phyloP scores from a whole-genome alignment of 2,888 invertebrate species.

The Charanyca ferruginea region DNA sequence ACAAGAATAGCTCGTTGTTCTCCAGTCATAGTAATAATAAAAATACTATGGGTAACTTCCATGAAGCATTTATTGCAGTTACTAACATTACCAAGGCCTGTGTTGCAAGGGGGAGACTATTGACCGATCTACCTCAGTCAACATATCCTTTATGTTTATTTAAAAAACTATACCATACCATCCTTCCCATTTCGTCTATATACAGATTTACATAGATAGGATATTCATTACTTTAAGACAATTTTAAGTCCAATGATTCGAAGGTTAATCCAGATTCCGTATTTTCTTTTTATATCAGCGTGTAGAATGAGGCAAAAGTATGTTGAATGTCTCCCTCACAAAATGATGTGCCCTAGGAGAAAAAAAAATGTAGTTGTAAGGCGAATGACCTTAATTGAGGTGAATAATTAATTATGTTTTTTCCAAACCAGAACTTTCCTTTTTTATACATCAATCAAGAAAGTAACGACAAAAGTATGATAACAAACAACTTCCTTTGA shows the following conservation, averaged over 20 bases:
- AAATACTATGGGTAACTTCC: conserved; percentile 1
- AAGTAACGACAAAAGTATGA: no score
- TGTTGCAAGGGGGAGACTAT: background rate
- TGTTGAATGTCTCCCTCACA: background rate
- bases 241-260: conserved; percentile 4
- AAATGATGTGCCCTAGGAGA: conserved; percentile 4
- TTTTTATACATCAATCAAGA: conserved; percentile 4
- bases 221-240: background rate
- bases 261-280: conserved; percentile 2
- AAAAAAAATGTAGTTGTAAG: conserved; percentile 9
- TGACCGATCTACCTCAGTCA: background rate
- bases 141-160: conserved; percentile 4
- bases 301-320: background rate
- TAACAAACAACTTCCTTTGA: no score
- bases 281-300: background rate
- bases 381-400: conserved; percentile 6
- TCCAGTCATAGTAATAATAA: background rate
- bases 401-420: conserved; percentile 3
- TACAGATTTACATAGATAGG: conserved; percentile 9
- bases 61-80: conserved; percentile 9
- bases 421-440: background rate
- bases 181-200: conserved; percentile 7
- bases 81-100: conserved; percentile 5
- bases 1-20: background rate
- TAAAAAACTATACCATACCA: conserved; percentile 2